Evolutionary conservation across 2,888 invertebrate genomes (phyloP), one percentile per base, ranked within the genome.

Genomic region (Resseliella maxima): DNA sequence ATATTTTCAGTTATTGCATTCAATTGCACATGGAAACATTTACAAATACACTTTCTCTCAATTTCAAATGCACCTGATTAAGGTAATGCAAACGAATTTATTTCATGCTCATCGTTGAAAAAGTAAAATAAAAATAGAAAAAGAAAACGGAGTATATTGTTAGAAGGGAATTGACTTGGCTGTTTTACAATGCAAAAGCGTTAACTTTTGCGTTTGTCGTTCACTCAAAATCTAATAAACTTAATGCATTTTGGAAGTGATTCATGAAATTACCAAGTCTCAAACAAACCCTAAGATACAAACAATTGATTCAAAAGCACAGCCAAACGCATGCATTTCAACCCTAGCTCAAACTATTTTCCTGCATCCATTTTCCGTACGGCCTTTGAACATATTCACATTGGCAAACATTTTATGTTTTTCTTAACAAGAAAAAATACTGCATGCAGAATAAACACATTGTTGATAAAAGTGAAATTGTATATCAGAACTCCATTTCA

Each of bases 21-120:
- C 72, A 31, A 72, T 72, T 72, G 2, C 15, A 72, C 15, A 31
- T 31, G 12, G 5, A 59, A 59, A 10, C 59, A 24, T 59, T 31
- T 15, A 31, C 72, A 72, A 35, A 72, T 72, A 72, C 31, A 31
- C 15, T 72, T 15, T 31, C 12, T 15, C n/a, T n/a, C n/a, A 18
- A 31, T 72, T 72, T 72, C 72, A 72, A 72, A 72, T 72, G 72
- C 31, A 72, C 72, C 72, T 72, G 72, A 72, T 72, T 72, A 72
- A 72, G 72, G 31, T 72, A 72, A 72, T 31, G 35, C 72, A 72
- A 31, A 24, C 24, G 24, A 59, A n/a, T n/a, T n/a, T n/a, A n/a
- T n/a, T n/a, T n/a, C n/a, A n/a, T n/a, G n/a, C n/a, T n/a, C n/a
- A n/a, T n/a, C n/a, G n/a, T n/a, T n/a, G n/a, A n/a, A n/a, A n/a